Conservation (phyloP, 2,888 invertebrate genomes). For the Platycnemis pennipes region DNA sequence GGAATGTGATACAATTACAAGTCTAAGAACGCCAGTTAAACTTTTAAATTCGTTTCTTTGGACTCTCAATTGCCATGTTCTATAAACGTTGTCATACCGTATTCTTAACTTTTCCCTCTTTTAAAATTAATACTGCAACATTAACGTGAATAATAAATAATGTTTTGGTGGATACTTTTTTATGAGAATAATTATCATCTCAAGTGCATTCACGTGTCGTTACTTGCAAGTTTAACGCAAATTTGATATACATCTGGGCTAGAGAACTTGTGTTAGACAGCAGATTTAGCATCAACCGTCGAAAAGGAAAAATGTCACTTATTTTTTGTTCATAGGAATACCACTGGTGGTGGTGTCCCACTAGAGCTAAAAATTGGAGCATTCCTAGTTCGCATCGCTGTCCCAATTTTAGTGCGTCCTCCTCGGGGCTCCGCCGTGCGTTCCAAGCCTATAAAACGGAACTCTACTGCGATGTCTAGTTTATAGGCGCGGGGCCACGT, state of each 20-base stretch:
- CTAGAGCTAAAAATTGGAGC: background rate
- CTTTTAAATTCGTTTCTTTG: too few species aligned
- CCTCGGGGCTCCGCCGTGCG: background rate
- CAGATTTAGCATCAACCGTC: background rate
- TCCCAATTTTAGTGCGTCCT: background rate
- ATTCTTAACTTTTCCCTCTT: too few species aligned
- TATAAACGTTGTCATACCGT: too few species aligned
- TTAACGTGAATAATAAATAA: too few species aligned
- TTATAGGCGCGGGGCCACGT: background rate
- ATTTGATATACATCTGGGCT: background rate
- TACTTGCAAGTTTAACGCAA: too few species aligned
- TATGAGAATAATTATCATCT: background rate
- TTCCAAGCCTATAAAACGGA: background rate
- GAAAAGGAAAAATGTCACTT: background rate
- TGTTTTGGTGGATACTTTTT: too few species aligned
- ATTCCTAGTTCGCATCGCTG: background rate
- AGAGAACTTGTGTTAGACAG: background rate
- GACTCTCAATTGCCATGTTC: too few species aligned
- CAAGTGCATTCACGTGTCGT: background rate
- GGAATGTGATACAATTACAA: too few species aligned
- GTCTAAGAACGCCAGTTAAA: too few species aligned
- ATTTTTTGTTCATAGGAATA: background rate
- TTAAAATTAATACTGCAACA: too few species aligned
- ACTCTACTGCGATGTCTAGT: constrained; percentile 7
- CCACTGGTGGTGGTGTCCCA: background rate